phyloP scores from a whole-genome alignment of 2,113 vertebrate species.

The Oceanodroma tethys region DNA sequence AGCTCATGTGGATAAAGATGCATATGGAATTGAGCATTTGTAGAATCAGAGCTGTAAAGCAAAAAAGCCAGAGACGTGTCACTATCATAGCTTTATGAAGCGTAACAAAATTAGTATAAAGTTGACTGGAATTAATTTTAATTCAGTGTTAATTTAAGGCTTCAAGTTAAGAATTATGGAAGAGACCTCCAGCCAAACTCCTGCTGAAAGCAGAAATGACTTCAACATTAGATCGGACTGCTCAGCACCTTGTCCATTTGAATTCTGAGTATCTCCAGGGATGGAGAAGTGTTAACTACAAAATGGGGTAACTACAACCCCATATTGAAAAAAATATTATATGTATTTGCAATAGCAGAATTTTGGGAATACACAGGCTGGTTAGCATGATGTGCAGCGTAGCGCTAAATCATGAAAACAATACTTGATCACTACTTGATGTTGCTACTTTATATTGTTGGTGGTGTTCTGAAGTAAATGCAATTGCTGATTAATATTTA shows the following conservation, averaged over 20 bases:
- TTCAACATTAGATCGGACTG: background rate
- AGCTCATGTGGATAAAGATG: background rate
- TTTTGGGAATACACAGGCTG: background rate
- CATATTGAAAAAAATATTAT: background rate
- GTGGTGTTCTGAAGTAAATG: background rate
- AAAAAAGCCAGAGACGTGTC: background rate
- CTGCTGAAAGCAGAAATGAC: background rate
- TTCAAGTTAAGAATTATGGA: background rate
- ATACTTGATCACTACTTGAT: background rate
- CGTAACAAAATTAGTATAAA: background rate
- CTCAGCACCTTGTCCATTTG: background rate
- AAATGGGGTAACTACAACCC: background rate
- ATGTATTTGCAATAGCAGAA: background rate
- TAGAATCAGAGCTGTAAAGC: background rate
- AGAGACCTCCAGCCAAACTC: background rate
- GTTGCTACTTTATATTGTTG: background rate
- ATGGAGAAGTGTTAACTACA: background rate
- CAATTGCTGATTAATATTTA: background rate
- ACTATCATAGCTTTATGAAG: background rate
- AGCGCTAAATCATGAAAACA: background rate
- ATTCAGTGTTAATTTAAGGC: background rate
- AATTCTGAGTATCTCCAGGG: background rate
- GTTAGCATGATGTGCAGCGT: background rate
- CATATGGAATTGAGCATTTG: background rate
- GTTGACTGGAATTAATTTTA: background rate